Percentiles rank a stretch among this genome's conserved stretches.
These are phyloP conservation scores for Eidolon dupreanum DNA, from an alignment of 2,797 vertebrate species.

Conservation along the genomic window DNA sequence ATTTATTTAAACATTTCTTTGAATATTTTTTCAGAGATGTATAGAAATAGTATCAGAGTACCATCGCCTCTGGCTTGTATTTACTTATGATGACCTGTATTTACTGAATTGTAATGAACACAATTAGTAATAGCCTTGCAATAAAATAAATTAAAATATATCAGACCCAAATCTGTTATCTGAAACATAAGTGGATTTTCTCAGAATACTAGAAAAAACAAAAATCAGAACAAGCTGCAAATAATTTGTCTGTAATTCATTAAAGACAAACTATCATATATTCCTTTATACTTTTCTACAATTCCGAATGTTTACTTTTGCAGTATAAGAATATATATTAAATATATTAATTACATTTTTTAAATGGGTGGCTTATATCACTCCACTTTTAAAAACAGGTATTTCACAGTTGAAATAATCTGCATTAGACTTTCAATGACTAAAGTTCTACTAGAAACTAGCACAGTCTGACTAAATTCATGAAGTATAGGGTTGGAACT, in stretches of 20 bases:
- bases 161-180: background rate
- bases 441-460: background rate
- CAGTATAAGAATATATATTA: background rate
- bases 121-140: background rate
- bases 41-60: background rate
- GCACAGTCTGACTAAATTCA: background rate
- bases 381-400: background rate
- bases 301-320: background rate
- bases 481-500: background rate
- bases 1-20: background rate
- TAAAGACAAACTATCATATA: background rate
- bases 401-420: background rate
- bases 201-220: background rate
- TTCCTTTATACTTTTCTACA: background rate
- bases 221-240: background rate
- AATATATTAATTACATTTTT: background rate
- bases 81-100: background rate
- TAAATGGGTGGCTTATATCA: background rate
- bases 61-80: background rate
- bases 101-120: slow-evolving; percentile 13
- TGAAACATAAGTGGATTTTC: background rate
- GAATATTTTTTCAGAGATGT: background rate
- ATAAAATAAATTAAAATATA: slow-evolving; percentile 2
- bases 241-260: background rate
- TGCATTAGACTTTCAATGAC: background rate